Percentiles rank a stretch among this genome's conserved stretches.
Conservation (phyloP, 1,140 invertebrate genomes). For the Whitmania pigra region DNA sequence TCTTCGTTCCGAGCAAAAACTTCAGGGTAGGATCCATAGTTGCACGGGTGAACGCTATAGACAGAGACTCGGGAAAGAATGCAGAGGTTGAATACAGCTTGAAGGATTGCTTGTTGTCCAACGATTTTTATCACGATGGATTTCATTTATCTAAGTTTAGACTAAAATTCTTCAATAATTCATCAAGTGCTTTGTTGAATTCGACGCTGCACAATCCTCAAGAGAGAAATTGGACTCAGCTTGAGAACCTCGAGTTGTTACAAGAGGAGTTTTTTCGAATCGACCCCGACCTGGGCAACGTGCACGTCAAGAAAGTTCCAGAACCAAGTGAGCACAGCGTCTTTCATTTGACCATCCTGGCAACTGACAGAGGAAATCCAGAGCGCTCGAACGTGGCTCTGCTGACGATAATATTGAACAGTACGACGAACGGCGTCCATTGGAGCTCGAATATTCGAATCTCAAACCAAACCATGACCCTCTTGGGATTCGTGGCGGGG, state of each 20-base stretch:
- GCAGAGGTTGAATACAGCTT: background rate
- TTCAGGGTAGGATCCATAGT: constrained; percentile 37
- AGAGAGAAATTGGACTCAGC: constrained; percentile 3
- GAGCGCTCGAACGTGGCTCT: constrained; percentile 60
- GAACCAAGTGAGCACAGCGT: background rate
- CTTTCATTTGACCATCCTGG: constrained; percentile 61
- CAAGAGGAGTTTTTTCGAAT: constrained; percentile 1
- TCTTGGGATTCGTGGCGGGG: too few relatives aligned
- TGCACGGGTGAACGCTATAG: background rate
- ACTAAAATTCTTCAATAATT: too few relatives aligned
- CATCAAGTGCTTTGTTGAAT: too few relatives aligned
- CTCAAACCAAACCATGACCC: too few relatives aligned
- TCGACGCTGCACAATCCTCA: background rate
- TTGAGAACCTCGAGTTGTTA: background rate
- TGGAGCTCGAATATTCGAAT: background rate
- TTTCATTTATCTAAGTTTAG: too few relatives aligned
- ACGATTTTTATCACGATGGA: too few relatives aligned
- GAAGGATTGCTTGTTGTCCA: background rate
- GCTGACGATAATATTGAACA: constrained; percentile 15
- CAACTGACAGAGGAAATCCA: constrained; percentile 63
- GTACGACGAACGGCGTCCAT: background rate
- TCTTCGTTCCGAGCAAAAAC: constrained; percentile 47
- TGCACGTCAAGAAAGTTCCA: constrained; percentile 1
- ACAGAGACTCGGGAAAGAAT: background rate
- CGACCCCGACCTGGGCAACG: constrained; percentile 9